These are phyloP conservation scores for Drosophila auraria DNA, from an alignment of 1,140 invertebrate genomes.

Conservation along the genomic window DNA sequence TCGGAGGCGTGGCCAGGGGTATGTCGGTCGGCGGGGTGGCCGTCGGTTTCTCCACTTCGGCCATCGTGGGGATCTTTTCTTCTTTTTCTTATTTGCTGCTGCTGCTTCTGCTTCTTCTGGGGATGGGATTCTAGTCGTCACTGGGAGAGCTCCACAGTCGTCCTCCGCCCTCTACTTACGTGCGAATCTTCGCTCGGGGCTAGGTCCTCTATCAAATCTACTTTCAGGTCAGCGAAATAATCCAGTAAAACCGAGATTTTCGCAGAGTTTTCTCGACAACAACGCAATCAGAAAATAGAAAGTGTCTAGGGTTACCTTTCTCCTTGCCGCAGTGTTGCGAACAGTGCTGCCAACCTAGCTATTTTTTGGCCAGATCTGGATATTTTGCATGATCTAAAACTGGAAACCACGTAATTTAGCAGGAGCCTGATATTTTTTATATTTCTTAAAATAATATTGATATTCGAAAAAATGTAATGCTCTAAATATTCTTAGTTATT, in stretches of 20 bases:
- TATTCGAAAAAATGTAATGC: too few relatives aligned
- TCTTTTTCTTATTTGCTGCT: conserved; percentile 54
- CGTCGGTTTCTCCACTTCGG: conserved; percentile 77
- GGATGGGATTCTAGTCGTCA: conserved; percentile 16
- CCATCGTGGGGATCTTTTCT: conserved; percentile 60
- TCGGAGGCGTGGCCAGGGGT: conserved; percentile 53
- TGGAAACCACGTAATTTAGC: too few relatives aligned
- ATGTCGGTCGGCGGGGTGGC: conserved; percentile 65
- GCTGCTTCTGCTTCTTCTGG: conserved; percentile 26
- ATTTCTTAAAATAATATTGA: too few relatives aligned
- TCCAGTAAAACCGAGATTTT: conserved; percentile 46
- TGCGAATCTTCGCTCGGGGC: conserved; percentile 5
- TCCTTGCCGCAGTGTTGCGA: conserved; percentile 21
- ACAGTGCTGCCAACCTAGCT: too few relatives aligned
- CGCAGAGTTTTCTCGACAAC: conserved; percentile 66
- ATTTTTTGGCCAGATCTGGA: too few relatives aligned
- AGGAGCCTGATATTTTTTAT: too few relatives aligned
- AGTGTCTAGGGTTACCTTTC: conserved; percentile 58
- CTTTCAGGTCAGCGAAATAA: background rate
- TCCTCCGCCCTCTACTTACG: conserved; percentile 18
- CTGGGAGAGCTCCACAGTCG: conserved; percentile 7
- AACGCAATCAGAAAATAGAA: conserved; percentile 82
- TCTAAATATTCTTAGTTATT: too few relatives aligned
- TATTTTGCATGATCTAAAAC: too few relatives aligned
- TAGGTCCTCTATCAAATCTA: background rate